Evolutionary conservation across 2,113 vertebrate genomes (phyloP).

Genomic region (Eretmochelys imbricata): DNA sequence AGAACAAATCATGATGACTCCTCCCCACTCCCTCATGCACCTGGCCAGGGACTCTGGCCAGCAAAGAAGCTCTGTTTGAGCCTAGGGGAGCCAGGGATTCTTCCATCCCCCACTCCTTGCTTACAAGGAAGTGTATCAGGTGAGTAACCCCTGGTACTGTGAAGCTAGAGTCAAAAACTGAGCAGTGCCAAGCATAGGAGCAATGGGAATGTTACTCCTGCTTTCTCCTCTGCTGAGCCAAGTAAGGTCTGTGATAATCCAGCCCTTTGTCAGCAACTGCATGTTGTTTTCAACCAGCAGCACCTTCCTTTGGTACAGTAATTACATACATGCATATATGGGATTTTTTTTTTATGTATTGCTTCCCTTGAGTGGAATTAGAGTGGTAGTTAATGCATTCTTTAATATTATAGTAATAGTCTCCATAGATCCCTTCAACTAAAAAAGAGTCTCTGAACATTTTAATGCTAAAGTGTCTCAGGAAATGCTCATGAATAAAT

Average conservation of each 20-base stretch:
- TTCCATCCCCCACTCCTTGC: background rate
- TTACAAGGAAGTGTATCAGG: background rate
- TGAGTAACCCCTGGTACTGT: background rate
- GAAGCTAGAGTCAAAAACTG: background rate
- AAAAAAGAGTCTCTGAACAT: background rate
- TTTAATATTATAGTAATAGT: background rate
- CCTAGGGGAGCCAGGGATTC: background rate
- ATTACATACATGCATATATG: background rate
- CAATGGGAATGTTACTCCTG: background rate
- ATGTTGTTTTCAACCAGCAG: background rate
- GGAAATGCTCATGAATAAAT: background rate
- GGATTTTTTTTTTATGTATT: background rate
- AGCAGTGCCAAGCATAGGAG: background rate
- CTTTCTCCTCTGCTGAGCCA: background rate
- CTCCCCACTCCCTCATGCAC: background rate
- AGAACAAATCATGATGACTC: background rate
- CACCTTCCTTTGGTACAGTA: background rate
- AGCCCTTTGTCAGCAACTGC: background rate
- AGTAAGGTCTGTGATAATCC: background rate
- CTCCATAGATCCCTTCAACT: background rate
- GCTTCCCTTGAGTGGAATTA: conserved; percentile 7
- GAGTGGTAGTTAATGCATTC: conserved; percentile 3
- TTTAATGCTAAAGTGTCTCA: background rate
- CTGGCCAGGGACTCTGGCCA: background rate
- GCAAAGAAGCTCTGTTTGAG: background rate